phyloP scores from a whole-genome alignment of 1,140 invertebrate genomes.

The Dendrolimus punctatus region DNA sequence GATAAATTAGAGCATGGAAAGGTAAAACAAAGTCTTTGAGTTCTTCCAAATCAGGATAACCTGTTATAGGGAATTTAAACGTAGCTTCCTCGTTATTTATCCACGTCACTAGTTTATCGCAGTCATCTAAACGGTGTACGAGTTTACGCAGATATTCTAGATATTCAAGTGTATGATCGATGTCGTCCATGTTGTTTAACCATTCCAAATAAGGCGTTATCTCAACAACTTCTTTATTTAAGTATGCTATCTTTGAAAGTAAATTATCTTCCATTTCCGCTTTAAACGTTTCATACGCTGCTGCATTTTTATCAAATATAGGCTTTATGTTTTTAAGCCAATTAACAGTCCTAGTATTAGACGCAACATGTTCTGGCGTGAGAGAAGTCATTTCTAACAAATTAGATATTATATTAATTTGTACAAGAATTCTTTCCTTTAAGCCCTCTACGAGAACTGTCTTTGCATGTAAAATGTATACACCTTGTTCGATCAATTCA shows the following conservation, averaged over 20 bases:
- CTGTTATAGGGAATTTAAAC: constrained; percentile 84
- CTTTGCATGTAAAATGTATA: constrained; percentile 77
- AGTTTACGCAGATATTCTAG: constrained; percentile 81
- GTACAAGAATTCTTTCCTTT: constrained; percentile 74
- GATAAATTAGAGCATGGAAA: constrained; percentile 78
- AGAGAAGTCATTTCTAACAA: constrained; percentile 80
- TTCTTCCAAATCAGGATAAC: constrained; percentile 83
- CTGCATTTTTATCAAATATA: constrained; percentile 80
- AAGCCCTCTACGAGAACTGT: constrained; percentile 75
- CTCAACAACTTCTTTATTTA: constrained; percentile 80
- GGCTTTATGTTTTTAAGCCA: constrained; percentile 82
- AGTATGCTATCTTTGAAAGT: constrained; percentile 76
- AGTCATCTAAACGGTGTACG: constrained; percentile 81
- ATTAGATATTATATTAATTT: constrained; percentile 75
- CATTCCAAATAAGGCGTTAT: constrained; percentile 78
- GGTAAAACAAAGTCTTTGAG: constrained; percentile 79
- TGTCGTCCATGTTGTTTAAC: constrained; percentile 81
- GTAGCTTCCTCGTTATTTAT: constrained; percentile 92
- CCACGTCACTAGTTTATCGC: constrained; percentile 83
- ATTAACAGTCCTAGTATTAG: constrained; percentile 79
- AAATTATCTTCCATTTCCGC: constrained; percentile 86
- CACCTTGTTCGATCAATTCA: constrained; percentile 80
- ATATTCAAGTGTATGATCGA: constrained; percentile 76
- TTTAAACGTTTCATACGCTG: constrained; percentile 84
- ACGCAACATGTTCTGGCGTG: constrained; percentile 76